Evolutionary conservation across 1,140 invertebrate genomes (phyloP).

Genomic region (Scylla paramamosain): DNA sequence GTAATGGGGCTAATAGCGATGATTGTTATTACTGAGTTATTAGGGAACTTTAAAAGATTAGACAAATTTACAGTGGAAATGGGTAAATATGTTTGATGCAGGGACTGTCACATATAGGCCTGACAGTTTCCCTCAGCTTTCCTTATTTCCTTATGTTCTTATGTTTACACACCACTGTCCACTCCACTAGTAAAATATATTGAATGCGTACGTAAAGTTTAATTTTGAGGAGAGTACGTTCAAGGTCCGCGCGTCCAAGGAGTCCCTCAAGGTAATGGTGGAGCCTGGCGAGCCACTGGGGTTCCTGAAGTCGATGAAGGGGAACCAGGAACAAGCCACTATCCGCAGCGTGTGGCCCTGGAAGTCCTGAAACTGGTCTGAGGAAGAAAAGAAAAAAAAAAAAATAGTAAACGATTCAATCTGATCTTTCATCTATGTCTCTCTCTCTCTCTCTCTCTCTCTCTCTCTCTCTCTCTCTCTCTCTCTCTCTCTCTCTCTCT

Average conservation of each 20-base stretch:
- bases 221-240: background rate
- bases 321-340: background rate
- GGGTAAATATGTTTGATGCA: too few relatives aligned
- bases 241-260: background rate
- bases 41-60: too few relatives aligned
- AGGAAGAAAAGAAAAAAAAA: conserved; percentile 23
- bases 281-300: too few relatives aligned
- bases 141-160: background rate
- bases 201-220: background rate
- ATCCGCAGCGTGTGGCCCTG: background rate
- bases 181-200: too few relatives aligned
- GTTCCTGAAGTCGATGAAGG: background rate
- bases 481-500: too few relatives aligned
- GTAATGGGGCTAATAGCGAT: too few relatives aligned
- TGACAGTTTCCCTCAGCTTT: too few relatives aligned
- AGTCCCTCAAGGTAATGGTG: background rate
- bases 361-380: background rate
- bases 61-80: too few relatives aligned
- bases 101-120: too few relatives aligned
- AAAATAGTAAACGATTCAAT: too few relatives aligned
- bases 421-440: background rate
- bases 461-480: too few relatives aligned
- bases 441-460: background rate
- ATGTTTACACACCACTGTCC: background rate
- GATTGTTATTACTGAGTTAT: too few relatives aligned